Evolutionary conservation across 2,888 invertebrate genomes (phyloP).

Genomic region (Mystacides longicornis): DNA sequence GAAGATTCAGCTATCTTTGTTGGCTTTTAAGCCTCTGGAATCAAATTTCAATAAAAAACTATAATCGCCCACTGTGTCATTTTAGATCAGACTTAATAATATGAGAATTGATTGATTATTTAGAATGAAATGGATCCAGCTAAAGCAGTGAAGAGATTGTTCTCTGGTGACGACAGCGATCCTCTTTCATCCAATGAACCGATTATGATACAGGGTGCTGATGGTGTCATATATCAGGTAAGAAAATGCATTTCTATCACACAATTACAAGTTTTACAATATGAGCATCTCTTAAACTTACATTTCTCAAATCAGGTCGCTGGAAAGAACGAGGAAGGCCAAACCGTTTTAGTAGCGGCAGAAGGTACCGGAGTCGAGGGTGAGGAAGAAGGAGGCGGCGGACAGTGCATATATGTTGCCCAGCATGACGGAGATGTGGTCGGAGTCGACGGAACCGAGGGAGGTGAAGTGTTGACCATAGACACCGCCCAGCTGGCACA

Average conservation of each 20-base stretch:
- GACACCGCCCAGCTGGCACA: constrained; percentile 49
- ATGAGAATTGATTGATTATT: background rate
- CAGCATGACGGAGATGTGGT: constrained; percentile 56
- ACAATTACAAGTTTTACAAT: background rate
- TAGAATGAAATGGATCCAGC: constrained; percentile 39
- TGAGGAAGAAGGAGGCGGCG: constrained; percentile 60
- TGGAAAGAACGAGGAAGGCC: constrained; percentile 73
- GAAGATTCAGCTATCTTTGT: no score
- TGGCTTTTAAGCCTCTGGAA: no score
- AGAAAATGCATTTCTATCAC: background rate
- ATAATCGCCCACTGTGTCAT: background rate
- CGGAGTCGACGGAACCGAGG: constrained; percentile 57
- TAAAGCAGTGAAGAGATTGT: constrained; percentile 29
- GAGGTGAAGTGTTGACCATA: constrained; percentile 49
- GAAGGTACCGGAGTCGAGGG: constrained; percentile 54
- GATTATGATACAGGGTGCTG: constrained; percentile 74
- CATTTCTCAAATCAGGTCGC: constrained; percentile 46
- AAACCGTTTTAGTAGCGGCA: constrained; percentile 62
- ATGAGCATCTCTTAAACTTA: background rate
- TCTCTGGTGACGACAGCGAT: constrained; percentile 36
- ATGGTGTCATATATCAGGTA: constrained; percentile 72
- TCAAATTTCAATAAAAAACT: no score
- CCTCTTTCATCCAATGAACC: constrained; percentile 48
- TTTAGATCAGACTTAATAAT: background rate
- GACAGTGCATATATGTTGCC: constrained; percentile 62